A percentile compares a stretch with the other conserved stretches of the same genome.
Evolutionary conservation across 1,140 invertebrate genomes (phyloP).

Genomic region (Aleiodes sp.): DNA sequence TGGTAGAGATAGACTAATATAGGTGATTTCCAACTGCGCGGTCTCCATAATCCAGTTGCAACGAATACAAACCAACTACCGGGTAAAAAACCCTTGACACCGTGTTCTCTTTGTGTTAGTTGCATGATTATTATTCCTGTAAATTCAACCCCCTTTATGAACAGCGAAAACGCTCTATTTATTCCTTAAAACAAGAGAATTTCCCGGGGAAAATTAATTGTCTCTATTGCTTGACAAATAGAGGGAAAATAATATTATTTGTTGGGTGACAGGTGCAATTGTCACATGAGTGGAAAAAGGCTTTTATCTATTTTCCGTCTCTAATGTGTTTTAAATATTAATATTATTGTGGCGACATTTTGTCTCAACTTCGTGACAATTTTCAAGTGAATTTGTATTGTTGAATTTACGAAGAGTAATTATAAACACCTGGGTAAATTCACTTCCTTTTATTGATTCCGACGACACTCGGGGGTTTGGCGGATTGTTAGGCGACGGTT

Average conservation of each 20-base stretch:
- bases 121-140: background rate
- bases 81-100: slow-evolving; percentile 12
- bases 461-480: background rate
- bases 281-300: background rate
- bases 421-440: background rate
- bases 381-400: background rate
- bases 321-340: background rate
- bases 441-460: background rate
- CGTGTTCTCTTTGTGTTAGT: background rate
- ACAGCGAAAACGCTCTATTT: background rate
- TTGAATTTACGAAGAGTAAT: background rate
- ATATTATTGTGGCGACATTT: background rate
- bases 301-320: background rate
- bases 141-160: background rate
- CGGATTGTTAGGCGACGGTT: background rate
- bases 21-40: background rate
- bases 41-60: slow-evolving; percentile 21
- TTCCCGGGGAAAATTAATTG: background rate
- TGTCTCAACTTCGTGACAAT: background rate
- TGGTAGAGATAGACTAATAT: background rate
- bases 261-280: background rate
- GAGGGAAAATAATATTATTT: background rate
- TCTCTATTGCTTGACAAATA: background rate
- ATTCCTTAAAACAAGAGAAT: background rate
- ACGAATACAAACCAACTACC: slow-evolving; percentile 21